Percentiles rank a stretch among this genome's conserved stretches.
phyloP scores from a whole-genome alignment of 2,797 vertebrate species.

The Scomberomorus guttatus region DNA sequence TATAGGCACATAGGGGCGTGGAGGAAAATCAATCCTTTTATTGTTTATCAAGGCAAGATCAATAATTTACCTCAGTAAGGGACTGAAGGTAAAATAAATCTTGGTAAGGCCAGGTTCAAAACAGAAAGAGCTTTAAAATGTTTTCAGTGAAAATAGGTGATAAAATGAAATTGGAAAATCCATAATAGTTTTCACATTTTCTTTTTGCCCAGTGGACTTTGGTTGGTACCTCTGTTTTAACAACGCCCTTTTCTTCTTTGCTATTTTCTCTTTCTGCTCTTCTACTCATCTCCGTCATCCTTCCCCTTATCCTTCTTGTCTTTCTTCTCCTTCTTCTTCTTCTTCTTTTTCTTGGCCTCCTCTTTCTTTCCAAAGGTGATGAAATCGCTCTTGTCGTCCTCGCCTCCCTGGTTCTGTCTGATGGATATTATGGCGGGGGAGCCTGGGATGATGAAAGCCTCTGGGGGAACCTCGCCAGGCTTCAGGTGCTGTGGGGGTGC shows the following conservation, averaged over 20 bases:
- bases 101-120: slow-evolving; percentile 72
- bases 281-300: slow-evolving; percentile 96
- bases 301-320: slow-evolving; percentile 94
- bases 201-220: slow-evolving; percentile 77
- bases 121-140: slow-evolving; percentile 57
- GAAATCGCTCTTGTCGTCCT: slow-evolving; percentile 98
- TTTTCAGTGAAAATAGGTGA: slow-evolving; percentile 40
- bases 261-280: slow-evolving; percentile 83
- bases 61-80: slow-evolving; percentile 65
- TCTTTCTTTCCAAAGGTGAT: slow-evolving; percentile 99
- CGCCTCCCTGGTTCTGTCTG: slow-evolving; percentile 95
- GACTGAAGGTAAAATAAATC: slow-evolving; percentile 62
- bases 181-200: slow-evolving; percentile 51
- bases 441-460: slow-evolving; percentile 99
- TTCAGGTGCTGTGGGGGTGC: slow-evolving; percentile 93
- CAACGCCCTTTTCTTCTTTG: slow-evolving; percentile 76
- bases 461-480: slow-evolving; percentile 95
- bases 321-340: slow-evolving; percentile 99
- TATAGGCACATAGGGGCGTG: slow-evolving; percentile 76
- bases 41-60: slow-evolving; percentile 74
- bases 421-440: slow-evolving; percentile 99
- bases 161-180: slow-evolving; percentile 52
- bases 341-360: slow-evolving; percentile 98
- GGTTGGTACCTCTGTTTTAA: slow-evolving; percentile 88
- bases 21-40: slow-evolving; percentile 69